Percentiles rank a stretch among this genome's conserved stretches.
Evolutionary conservation across 2,113 vertebrate species (phyloP).

Genomic region (Nipponia nippon): DNA sequence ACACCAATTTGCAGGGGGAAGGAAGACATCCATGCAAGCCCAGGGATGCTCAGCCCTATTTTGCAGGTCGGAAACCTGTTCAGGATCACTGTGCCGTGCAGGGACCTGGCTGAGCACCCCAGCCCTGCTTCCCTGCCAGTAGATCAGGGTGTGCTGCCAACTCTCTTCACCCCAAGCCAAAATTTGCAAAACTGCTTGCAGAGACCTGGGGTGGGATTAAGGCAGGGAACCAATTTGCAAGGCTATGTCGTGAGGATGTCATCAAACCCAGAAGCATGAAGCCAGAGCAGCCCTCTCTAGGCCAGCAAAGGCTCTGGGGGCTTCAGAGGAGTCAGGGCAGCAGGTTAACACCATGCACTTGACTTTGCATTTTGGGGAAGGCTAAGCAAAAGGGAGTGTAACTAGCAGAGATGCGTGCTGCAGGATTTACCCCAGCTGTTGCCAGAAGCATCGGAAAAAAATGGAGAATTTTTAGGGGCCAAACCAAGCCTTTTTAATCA

Average conservation of each 20-base stretch:
- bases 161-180: not conserved
- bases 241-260: not conserved
- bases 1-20: fast-evolving
- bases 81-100: fast-evolving
- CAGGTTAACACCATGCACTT: not conserved
- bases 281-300: not conserved
- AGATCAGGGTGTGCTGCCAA: not conserved
- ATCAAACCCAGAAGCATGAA: not conserved
- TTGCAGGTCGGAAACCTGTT: not conserved
- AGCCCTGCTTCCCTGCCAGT: not conserved
- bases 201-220: not conserved
- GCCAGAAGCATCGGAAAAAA: not conserved
- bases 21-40: not conserved
- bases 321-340: not conserved
- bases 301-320: not conserved
- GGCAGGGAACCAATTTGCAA: not conserved
- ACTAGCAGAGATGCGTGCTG: too few species aligned
- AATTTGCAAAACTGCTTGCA: fast-evolving
- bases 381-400: fast-evolving
- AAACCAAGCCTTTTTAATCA: not conserved
- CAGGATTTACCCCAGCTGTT: not conserved
- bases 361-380: not conserved
- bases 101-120: fast-evolving
- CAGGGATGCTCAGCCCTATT: not conserved
- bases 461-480: not conserved